Conservation (phyloP, 2,113 vertebrate genomes). For the Vireo altiloquus region DNA sequence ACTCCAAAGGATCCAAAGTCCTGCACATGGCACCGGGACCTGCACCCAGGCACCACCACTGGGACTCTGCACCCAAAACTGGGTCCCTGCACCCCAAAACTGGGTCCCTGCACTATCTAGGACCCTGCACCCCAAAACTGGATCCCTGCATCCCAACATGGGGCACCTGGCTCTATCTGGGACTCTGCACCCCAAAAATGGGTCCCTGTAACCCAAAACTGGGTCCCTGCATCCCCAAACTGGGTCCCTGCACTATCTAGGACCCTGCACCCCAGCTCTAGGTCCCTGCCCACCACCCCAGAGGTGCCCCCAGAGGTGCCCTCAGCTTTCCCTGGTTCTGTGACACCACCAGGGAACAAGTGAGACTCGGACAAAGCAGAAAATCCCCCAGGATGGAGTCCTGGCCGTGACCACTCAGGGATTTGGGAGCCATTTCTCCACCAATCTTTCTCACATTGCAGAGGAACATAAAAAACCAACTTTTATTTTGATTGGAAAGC, state of each 20-base stretch:
- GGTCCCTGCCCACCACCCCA: not conserved
- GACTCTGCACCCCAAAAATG: not conserved
- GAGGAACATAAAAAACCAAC: not conserved
- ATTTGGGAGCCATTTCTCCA: not conserved
- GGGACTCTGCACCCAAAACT: not conserved
- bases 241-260: not conserved
- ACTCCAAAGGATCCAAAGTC: not conserved
- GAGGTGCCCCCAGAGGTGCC: not conserved
- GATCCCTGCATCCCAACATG: too few species aligned
- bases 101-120: not conserved
- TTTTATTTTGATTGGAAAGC: not conserved
- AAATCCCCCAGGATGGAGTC: accelerated
- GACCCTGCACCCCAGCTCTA: not conserved
- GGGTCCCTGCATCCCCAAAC: not conserved
- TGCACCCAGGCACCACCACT: not conserved
- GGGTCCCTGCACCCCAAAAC: not conserved
- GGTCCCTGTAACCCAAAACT: not conserved
- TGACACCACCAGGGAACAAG: accelerated
- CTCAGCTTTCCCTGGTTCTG: not conserved
- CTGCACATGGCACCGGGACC: not conserved
- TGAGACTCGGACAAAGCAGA: not conserved
- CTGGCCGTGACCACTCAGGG: too few species aligned
- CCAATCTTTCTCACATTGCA: not conserved
- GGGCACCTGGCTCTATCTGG: too few species aligned
- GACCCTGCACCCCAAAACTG: not conserved